Evolutionary conservation across 2,113 vertebrate species (phyloP), one percentile per base, ranked within the genome.

Genomic region (Coptodon bakossiorum): DNA sequence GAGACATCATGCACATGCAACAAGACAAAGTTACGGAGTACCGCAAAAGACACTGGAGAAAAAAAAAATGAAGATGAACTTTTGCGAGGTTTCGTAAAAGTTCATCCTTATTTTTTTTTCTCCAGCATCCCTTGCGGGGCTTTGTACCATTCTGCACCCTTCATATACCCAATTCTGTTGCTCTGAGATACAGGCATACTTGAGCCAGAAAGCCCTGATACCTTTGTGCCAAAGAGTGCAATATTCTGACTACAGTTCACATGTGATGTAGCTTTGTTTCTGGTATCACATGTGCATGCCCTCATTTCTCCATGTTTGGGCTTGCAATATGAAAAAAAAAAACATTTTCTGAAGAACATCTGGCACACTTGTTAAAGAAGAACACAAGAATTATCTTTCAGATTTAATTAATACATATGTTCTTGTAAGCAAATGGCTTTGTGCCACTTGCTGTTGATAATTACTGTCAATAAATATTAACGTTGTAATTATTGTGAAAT

Each of bases 301-400:
- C n/a, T 24, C 66, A 45, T 52, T 63, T 29, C 78, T 92, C n/a
- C 17, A 12, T n/a, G 73, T 50, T 52, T 50, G 45, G 27, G 9
- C 6, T 78, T 78, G 16, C 50, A 31, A 76, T 31, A 31, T 5
- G 24, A 50, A 73, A 43, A 38, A 11, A 50, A 13, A 71, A 27
- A 1, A 13, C 38, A 24, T 6, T 73, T 27, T 50, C 73, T 31
- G 1, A 76, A 76, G 71, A 48, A 76, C 24, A 50, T 76, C 43
- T 76, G 24, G 43, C 16, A 50, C 17, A 31, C 27, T 78, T 78
- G 6, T 78, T 78, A 48, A 76, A 29, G 24, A 48, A 73, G 3
- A 76, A 50, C 14, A 5, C 24, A 78, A 19, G 16, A 76, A 31
- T 31, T 31, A 29, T 10, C 24, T 48, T 76, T 50, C 43, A 76